phyloP scores from a whole-genome alignment of 2,888 invertebrate species.

The Parapristionchus giblindavisi region DNA sequence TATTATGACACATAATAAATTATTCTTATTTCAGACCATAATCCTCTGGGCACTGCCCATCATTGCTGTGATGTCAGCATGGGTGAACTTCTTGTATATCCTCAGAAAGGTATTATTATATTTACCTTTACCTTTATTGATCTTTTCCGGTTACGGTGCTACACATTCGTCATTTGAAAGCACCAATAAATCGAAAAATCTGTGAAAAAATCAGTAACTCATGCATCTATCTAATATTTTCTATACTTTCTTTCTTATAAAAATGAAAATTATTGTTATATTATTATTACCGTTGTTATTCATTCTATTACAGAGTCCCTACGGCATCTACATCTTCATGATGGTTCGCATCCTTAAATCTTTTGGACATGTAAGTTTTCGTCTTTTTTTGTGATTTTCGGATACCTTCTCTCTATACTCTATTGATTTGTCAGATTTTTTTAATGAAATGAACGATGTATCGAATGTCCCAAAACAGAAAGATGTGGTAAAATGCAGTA shows the following conservation, averaged over 20 bases:
- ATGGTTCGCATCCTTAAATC: slow-evolving; percentile 65
- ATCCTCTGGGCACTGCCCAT: slow-evolving; percentile 66
- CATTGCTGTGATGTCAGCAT: slow-evolving; percentile 65
- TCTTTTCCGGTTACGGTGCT: background rate
- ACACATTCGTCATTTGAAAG: background rate
- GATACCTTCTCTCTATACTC: background rate
- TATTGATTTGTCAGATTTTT: no score
- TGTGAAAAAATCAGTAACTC: no score
- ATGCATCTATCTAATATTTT: no score
- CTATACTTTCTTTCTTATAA: background rate
- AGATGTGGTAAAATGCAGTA: no score
- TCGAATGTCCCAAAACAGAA: no score
- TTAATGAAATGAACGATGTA: no score
- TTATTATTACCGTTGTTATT: background rate
- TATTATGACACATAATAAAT: background rate
- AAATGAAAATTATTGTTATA: background rate
- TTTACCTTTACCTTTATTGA: no score
- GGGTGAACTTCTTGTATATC: slow-evolving; percentile 62
- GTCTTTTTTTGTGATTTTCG: slow-evolving; percentile 6
- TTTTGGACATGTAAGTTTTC: slow-evolving; percentile 58
- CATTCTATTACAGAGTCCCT: slow-evolving; percentile 57
- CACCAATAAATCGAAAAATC: no score
- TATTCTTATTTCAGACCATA: slow-evolving; percentile 46
- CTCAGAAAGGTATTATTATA: slow-evolving; percentile 44
- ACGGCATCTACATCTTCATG: slow-evolving; percentile 68